Evolutionary conservation across 1,140 invertebrate genomes (phyloP).

Genomic region (Danaus plexippus): DNA sequence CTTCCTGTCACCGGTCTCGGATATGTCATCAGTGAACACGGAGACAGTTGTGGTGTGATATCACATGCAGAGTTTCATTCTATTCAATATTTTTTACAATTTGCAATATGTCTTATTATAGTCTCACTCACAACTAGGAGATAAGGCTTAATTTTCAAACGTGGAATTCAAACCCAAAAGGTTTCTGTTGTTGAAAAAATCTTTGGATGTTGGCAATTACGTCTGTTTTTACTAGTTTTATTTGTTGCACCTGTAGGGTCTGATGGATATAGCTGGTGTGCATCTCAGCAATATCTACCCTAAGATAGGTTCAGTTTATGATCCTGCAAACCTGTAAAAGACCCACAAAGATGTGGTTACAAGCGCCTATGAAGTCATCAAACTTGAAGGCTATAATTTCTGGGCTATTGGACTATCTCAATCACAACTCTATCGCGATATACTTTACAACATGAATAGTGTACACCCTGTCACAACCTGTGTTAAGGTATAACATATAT

Average conservation of each 20-base stretch:
- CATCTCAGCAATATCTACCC: too few relatives aligned
- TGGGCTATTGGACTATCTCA: conserved; percentile 93
- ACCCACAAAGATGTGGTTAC: conserved; percentile 79
- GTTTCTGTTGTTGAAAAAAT: too few relatives aligned
- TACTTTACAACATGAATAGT: conserved; percentile 83
- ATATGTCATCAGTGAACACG: conserved; percentile 87
- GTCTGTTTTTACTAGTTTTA: too few relatives aligned
- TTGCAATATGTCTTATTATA: too few relatives aligned
- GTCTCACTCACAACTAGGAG: neutral
- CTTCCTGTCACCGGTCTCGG: conserved; percentile 89
- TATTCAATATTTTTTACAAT: too few relatives aligned
- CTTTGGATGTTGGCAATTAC: too few relatives aligned
- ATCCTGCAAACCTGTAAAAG: conserved; percentile 73
- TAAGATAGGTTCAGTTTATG: too few relatives aligned
- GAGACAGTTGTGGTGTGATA: conserved; percentile 74
- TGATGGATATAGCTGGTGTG: too few relatives aligned
- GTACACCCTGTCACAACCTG: conserved; percentile 87
- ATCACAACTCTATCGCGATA: conserved; percentile 79
- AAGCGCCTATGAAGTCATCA: conserved; percentile 92
- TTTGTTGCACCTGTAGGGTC: too few relatives aligned
- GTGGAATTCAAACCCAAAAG: too few relatives aligned
- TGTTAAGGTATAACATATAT: conserved; percentile 83
- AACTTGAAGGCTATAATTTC: conserved; percentile 90
- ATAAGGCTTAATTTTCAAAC: conserved; percentile 73
- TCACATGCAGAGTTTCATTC: too few relatives aligned